These are phyloP conservation scores for Astropecten irregularis DNA, from an alignment of 53 echinoderm and acorn worm species.

Conservation along the genomic window DNA sequence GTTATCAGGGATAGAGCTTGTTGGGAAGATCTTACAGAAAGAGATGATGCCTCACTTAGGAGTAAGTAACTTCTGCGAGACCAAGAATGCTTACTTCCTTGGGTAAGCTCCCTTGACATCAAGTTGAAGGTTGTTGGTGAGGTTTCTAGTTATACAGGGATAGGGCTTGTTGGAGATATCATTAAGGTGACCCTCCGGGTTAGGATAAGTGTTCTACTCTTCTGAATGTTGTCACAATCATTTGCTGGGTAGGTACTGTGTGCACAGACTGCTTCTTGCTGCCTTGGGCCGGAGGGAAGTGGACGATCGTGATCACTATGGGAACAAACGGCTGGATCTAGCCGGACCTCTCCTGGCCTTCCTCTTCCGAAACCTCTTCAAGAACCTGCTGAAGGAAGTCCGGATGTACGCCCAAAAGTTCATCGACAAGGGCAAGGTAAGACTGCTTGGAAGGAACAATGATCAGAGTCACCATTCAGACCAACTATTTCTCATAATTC, in stretches of 20 bases:
- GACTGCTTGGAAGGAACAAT: neutral
- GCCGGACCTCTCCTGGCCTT: conserved; percentile 96
- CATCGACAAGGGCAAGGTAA: conserved; percentile 97
- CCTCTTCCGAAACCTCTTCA: conserved; percentile 92
- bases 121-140: too few relatives aligned
- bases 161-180: too few relatives aligned
- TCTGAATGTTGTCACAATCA: too few relatives aligned
- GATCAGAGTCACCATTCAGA: neutral
- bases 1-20: too few relatives aligned
- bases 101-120: too few relatives aligned
- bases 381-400: conserved; percentile 94
- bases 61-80: conserved; percentile 96
- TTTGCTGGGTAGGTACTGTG: conserved; percentile 70
- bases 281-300: conserved; percentile 87
- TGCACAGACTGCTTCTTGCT: conserved; percentile 88
- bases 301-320: conserved; percentile 99
- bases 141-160: too few relatives aligned
- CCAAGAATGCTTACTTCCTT: conserved; percentile 98
- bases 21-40: conserved; percentile 95
- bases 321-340: conserved; percentile 96
- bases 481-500: too few relatives aligned
- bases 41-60: conserved; percentile 97
- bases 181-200: too few relatives aligned
- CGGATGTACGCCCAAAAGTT: conserved; percentile 98
- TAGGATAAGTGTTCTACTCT: too few relatives aligned